These are phyloP conservation scores for Luehdorfia chinensis DNA, from an alignment of 1,140 invertebrate genomes.

Conservation along the genomic window DNA sequence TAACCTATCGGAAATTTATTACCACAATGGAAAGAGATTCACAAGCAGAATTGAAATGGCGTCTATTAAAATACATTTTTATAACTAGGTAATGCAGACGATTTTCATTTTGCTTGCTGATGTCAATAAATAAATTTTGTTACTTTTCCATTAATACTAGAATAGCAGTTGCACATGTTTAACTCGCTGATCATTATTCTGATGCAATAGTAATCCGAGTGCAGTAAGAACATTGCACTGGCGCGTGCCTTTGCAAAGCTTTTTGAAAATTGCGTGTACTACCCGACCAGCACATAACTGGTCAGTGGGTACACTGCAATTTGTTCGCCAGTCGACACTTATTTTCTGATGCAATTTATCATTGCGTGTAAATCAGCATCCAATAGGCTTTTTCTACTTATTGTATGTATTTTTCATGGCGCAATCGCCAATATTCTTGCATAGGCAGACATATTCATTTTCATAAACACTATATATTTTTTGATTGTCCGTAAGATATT, in stretches of 20 bases:
- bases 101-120: too few relatives aligned
- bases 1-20: too few relatives aligned
- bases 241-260: constrained; percentile 5
- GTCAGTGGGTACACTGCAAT: constrained; percentile 1
- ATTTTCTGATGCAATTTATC: constrained; percentile 16
- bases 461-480: not conserved
- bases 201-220: constrained; percentile 4
- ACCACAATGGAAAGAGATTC: too few relatives aligned
- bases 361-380: not conserved
- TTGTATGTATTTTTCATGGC: not conserved
- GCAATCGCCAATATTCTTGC: not conserved
- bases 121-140: too few relatives aligned
- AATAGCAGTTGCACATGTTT: too few relatives aligned
- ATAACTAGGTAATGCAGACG: too few relatives aligned
- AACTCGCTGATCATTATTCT: not conserved
- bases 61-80: too few relatives aligned
- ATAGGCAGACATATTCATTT: not conserved
- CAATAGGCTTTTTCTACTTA: not conserved
- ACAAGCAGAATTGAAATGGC: too few relatives aligned
- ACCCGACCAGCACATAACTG: too few relatives aligned
- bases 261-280: constrained; percentile 10
- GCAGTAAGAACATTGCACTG: not conserved
- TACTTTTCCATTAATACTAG: too few relatives aligned
- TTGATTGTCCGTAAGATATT: too few relatives aligned
- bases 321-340: not conserved